phyloP scores from a whole-genome alignment of 2,888 invertebrate genomes.

The Amphipyra tragopoginis region DNA sequence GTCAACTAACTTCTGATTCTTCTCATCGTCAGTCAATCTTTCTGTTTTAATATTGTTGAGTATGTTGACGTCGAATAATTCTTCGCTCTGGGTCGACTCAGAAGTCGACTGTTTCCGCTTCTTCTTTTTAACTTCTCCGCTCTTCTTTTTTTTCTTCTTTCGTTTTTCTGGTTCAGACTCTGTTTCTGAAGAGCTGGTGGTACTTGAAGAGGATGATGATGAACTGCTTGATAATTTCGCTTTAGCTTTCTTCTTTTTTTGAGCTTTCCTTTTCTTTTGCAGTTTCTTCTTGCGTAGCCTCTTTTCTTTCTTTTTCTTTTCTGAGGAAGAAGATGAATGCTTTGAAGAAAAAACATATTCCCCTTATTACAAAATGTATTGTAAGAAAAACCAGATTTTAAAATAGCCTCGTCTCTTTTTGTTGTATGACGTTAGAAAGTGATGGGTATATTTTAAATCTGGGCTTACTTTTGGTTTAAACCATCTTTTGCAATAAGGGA shows the following conservation, averaged over 20 bases:
- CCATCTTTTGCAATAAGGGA: too few relatives aligned
- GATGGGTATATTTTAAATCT: too few relatives aligned
- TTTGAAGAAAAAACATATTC: neutral
- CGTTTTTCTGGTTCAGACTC: conserved; percentile 60
- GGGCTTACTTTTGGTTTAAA: too few relatives aligned
- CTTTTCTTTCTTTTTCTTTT: conserved; percentile 73
- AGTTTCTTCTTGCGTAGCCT: conserved; percentile 77
- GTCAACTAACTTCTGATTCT: conserved; percentile 68
- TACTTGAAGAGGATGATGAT: conserved; percentile 47
- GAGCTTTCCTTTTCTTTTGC: conserved; percentile 75
- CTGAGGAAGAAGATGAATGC: conserved; percentile 51
- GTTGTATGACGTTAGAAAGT: too few relatives aligned
- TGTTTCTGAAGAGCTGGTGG: conserved; percentile 60
- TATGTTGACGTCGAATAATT: conserved; percentile 82
- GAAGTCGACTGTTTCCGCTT: conserved; percentile 72
- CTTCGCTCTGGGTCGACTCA: conserved; percentile 75
- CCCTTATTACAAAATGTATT: too few relatives aligned
- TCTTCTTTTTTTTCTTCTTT: conserved; percentile 63
- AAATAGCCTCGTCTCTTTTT: too few relatives aligned
- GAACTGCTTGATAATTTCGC: conserved; percentile 69
- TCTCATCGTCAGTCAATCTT: conserved; percentile 81
- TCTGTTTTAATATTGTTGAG: conserved; percentile 86
- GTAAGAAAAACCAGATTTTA: too few relatives aligned
- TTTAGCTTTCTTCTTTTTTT: conserved; percentile 76
- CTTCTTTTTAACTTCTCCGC: conserved; percentile 63